Base-by-base conservation (phyloP, 35 echinoderm and acorn worm genomes). In the Ophioderma brevispina region DNA sequence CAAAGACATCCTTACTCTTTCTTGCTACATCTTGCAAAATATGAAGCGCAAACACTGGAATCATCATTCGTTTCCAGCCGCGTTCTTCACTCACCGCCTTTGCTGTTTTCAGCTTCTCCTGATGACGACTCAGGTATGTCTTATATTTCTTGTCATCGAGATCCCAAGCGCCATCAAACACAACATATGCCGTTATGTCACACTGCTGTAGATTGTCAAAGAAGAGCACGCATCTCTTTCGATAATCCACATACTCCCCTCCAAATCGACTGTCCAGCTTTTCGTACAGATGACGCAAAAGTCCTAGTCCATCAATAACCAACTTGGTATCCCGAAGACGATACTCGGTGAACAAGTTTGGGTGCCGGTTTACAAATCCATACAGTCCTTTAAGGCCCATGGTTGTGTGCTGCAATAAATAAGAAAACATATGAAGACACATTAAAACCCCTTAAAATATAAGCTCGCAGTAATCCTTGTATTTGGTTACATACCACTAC, bases 151-250 rank as follows among this genome's bases (percentile, higher is more conserved):
- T 97, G 32, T 82, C 95, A 79, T 97, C 95, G 19, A 93, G 59
- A 80, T 97, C 95, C 36, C 84, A 87, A 1, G 70, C 89, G 13
- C 95, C 95, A 84, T 97, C 95, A 77, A 97, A 94, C 19, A 97
- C 70, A 17, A 97, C 42, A 80, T 88, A 97, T 0, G 88, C 75
- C 70, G 43, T 17, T 21, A 93, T 83, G 31, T 80, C 56, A 38
- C 95, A 97, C 31, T 33, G 23, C 19, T n/a, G 46, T 19, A 97
- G 55, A 50, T 91, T 93, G 33, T 42, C 19, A 39, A 91, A 87
- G 37, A 97, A 97, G n/a, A 75, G 75, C 3, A 18, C 33, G 21
- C 84, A 87, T 21, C 84, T 84, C 18, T 42, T 55, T 1, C 85
- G 64, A 64, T 90, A 92, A 21, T 43, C 64, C 17, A 63, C 81